Percentiles rank a stretch among this genome's conserved stretches.
These are phyloP conservation scores for Microplitis deprimator DNA, from an alignment of 2,888 invertebrate species.

Conservation along the genomic window DNA sequence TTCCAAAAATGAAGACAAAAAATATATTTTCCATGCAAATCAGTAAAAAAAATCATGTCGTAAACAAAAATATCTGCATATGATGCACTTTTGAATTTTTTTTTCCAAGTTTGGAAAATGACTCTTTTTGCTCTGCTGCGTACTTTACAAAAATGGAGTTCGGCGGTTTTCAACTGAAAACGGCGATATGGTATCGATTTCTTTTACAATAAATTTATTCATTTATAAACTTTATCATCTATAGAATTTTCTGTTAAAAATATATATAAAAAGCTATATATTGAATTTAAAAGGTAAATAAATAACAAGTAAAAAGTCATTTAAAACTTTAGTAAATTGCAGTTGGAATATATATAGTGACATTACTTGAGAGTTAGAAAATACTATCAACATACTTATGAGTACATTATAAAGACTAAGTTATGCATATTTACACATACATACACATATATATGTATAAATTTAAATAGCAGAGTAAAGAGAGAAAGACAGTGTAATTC, in stretches of 20 bases:
- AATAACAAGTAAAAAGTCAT: constrained; percentile 27
- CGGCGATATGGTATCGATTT: no score
- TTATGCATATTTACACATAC: not conserved
- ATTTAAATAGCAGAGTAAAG: not conserved
- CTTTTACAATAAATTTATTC: no score
- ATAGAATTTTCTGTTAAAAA: not conserved
- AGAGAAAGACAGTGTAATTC: constrained; percentile 10
- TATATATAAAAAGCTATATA: not conserved
- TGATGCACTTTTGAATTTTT: no score
- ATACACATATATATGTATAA: not conserved
- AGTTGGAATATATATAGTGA: constrained; percentile 5
- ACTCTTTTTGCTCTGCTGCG: no score
- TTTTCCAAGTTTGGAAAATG: no score
- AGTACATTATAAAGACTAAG: constrained; percentile 27
- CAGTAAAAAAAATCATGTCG: no score
- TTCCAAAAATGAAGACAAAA: no score
- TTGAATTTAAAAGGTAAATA: constrained; percentile 4
- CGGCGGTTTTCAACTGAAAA: no score
- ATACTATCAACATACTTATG: constrained; percentile 30
- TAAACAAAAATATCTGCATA: no score
- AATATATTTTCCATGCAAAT: no score
- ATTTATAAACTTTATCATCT: no score
- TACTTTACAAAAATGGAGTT: no score
- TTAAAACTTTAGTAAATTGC: constrained; percentile 10
- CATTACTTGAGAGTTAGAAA: constrained; percentile 16